Percentiles rank a stretch among this genome's conserved stretches.
Conservation (phyloP, 2,888 invertebrate genomes). For the Amphiduros pacificus region DNA sequence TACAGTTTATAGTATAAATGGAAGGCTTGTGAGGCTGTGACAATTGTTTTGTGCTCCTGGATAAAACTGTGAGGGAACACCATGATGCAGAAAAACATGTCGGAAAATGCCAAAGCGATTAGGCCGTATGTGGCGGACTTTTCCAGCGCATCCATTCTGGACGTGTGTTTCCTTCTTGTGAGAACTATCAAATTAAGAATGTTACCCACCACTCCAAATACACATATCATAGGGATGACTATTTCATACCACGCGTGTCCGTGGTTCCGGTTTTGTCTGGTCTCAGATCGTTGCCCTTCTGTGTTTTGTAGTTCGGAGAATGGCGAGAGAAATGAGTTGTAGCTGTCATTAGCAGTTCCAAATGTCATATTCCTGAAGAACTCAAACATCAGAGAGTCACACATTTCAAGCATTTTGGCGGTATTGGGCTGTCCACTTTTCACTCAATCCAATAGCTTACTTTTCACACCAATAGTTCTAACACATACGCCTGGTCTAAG, state of each 20-base stretch:
- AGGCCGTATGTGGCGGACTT: slow-evolving; percentile 77
- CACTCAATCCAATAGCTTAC: too few species aligned
- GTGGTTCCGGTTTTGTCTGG: too few species aligned
- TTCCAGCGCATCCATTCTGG: slow-evolving; percentile 69
- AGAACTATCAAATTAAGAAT: slow-evolving; percentile 76
- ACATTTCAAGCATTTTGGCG: too few species aligned
- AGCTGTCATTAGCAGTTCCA: too few species aligned
- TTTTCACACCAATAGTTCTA: too few species aligned
- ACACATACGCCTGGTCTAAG: too few species aligned
- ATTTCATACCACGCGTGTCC: slow-evolving; percentile 53
- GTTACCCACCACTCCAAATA: slow-evolving; percentile 76
- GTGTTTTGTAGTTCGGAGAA: too few species aligned
- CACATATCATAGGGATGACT: slow-evolving; percentile 71
- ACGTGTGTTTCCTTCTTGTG: slow-evolving; percentile 63
- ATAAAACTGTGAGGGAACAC: slow-evolving; percentile 65
- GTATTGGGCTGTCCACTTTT: too few species aligned
- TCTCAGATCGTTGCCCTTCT: too few species aligned
- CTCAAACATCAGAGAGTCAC: too few species aligned
- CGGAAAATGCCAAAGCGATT: slow-evolving; percentile 77
- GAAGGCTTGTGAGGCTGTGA: slow-evolving; percentile 65
- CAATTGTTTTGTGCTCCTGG: slow-evolving; percentile 36
- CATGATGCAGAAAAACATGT: slow-evolving; percentile 64
- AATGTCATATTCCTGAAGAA: too few species aligned
- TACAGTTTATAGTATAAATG: slow-evolving; percentile 42
- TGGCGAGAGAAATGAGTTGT: too few species aligned